Evolutionary conservation across 2,113 vertebrate genomes (phyloP).

Genomic region (Paramormyrops kingsleyae): DNA sequence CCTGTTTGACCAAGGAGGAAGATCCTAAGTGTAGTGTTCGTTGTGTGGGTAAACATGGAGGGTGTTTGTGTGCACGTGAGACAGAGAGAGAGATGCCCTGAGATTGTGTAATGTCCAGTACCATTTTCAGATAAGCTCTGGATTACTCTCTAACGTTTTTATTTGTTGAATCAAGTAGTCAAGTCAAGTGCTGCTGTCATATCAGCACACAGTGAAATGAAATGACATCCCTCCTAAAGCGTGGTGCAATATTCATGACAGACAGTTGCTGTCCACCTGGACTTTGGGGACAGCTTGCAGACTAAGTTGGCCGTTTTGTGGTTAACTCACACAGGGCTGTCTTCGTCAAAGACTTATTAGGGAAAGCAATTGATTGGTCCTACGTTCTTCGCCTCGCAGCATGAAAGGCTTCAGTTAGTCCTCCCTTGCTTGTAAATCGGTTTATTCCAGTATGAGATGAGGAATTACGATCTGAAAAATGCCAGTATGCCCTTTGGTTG

Average conservation of each 20-base stretch:
- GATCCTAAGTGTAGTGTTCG: neutral
- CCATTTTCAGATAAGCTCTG: neutral
- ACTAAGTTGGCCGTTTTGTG: neutral
- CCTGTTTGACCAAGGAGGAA: neutral
- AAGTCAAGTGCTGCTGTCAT: neutral
- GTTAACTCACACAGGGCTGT: neutral
- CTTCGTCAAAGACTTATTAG: neutral
- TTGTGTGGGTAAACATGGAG: neutral
- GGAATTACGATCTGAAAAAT: neutral
- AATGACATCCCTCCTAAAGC: neutral
- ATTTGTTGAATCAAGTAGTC: neutral
- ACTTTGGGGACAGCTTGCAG: neutral
- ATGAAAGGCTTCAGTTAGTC: neutral
- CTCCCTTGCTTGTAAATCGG: neutral
- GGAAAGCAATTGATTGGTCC: neutral
- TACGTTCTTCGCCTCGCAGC: neutral
- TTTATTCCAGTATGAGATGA: neutral
- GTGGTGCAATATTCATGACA: neutral
- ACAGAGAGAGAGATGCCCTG: neutral
- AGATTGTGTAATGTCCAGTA: neutral
- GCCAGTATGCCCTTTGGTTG: neutral
- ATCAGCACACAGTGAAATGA: neutral
- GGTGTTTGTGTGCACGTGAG: neutral
- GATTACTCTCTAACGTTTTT: neutral
- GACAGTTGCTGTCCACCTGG: neutral